Base-by-base conservation (phyloP, 2,113 vertebrate genomes). In the Gopherus evgoodei region DNA sequence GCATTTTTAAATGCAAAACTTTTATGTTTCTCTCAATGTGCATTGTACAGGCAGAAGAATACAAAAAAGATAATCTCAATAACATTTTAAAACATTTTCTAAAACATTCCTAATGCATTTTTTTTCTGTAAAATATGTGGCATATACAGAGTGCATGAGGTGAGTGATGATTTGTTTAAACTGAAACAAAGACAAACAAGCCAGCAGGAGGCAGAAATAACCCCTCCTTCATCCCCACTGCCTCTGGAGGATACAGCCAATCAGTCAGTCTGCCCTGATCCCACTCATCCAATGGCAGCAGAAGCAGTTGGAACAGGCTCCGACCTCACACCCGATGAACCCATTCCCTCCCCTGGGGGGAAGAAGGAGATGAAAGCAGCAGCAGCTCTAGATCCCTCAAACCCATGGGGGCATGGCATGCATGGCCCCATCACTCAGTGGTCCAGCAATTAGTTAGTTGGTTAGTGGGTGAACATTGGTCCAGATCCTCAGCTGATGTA, bases 61-160 rank as follows among this genome's bases (percentile, higher is more conserved):
- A 95, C 5, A 6, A 82, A 87, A 11, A 65, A 8, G 7, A 79
- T 76, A 6, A 83, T 19, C 13, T 53, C 2, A 42, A 81, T 59
- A 35, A 8, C 2, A 87, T 8, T 84, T 87, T 11, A 14, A 89
- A 35, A 56, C 12, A 27, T 44, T 81, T 35, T 86, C 90, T 19
- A 90, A 86, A 89, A 44, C 42, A 76, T 76, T 76, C 44, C 24
- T 53, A 10, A 81, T 6, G 65, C 57, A 84, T 35, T 69, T 25
- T 76, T 76, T 22, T 88, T 93, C 83, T 86, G 27, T 88, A 90
- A 80, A 31, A 91, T 27, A 24, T 83, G 38, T 94, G 88, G 53
- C 11, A 53, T 0, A 31, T 59, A 24, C 56, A 72, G 53, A 83
- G 50, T 83, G 44, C 8, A 5, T 0, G 0, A 84, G 4, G 84